These are phyloP conservation scores for Oophaga sylvatica DNA, from an alignment of 2,797 vertebrate species.

Conservation along the genomic window DNA sequence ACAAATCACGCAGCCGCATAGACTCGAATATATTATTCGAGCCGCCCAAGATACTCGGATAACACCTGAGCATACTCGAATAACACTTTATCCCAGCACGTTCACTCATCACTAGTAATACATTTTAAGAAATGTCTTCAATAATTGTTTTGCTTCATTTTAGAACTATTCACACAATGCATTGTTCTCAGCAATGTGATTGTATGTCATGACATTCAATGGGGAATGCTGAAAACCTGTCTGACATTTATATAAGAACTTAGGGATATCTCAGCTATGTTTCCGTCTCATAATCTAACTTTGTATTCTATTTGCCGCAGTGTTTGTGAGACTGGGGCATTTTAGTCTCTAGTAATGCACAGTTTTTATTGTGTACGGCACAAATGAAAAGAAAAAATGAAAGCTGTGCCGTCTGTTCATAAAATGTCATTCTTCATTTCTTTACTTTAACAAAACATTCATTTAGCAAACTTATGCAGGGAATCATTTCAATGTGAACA, in stretches of 20 bases:
- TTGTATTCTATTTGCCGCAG: neutral
- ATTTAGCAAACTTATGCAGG: neutral
- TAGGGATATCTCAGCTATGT: neutral
- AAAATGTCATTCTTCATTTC: neutral
- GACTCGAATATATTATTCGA: too few species aligned
- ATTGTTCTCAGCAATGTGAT: conserved; percentile 9
- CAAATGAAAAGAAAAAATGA: neutral
- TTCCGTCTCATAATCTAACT: neutral
- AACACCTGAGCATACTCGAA: too few species aligned
- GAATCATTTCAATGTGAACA: conserved; percentile 10
- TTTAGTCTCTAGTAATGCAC: neutral
- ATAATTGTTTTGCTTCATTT: neutral
- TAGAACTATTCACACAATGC: neutral
- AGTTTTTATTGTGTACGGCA: neutral
- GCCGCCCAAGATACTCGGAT: too few species aligned
- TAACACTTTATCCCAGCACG: too few species aligned
- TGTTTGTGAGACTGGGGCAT: neutral
- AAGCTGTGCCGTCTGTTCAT: neutral
- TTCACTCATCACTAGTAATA: too few species aligned
- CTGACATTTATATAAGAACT: conserved; percentile 1
- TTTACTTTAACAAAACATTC: conserved; percentile 23
- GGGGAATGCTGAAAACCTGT: neutral
- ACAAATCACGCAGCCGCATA: too few species aligned
- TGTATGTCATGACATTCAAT: neutral
- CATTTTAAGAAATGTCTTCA: neutral